Conservation (phyloP, 2,888 invertebrate genomes). For the Lagria hirta region DNA sequence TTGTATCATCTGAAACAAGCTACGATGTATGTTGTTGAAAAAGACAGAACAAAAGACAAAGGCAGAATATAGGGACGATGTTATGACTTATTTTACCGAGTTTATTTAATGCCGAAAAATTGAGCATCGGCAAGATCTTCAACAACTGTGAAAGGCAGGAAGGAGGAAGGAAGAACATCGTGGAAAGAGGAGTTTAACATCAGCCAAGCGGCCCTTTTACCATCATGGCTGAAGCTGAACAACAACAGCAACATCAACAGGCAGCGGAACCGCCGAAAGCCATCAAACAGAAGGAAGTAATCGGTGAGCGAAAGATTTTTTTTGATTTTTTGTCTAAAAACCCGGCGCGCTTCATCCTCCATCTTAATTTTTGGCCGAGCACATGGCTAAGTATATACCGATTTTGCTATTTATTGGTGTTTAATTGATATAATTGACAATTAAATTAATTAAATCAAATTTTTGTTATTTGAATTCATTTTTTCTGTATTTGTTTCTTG, state of each 20-base stretch:
- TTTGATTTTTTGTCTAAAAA: constrained; percentile 29
- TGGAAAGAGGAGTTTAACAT: constrained; percentile 76
- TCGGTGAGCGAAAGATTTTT: constrained; percentile 64
- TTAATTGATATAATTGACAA: constrained; percentile 10
- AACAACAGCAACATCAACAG: constrained; percentile 65
- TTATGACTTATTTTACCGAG: constrained; percentile 34
- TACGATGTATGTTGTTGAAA: constrained; percentile 4
- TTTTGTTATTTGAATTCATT: too few relatives aligned
- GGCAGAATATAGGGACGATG: constrained; percentile 14
- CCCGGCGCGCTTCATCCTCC: constrained; percentile 51
- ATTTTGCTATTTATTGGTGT: too few relatives aligned
- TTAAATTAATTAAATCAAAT: too few relatives aligned
- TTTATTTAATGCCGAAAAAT: constrained; percentile 45
- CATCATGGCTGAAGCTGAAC: constrained; percentile 90
- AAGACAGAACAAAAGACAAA: constrained; percentile 3
- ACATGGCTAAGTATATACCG: too few relatives aligned
- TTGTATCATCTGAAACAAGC: background rate
- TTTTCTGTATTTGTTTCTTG: too few relatives aligned
- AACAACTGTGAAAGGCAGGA: constrained; percentile 61
- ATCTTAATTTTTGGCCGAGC: constrained; percentile 45
- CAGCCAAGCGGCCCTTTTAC: constrained; percentile 70
- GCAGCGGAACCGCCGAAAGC: constrained; percentile 58
- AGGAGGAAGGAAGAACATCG: constrained; percentile 64
- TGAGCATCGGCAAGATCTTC: constrained; percentile 49
- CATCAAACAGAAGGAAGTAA: constrained; percentile 82